Conservation (phyloP, 2,888 invertebrate genomes). For the Lasioglossum malachurum region DNA sequence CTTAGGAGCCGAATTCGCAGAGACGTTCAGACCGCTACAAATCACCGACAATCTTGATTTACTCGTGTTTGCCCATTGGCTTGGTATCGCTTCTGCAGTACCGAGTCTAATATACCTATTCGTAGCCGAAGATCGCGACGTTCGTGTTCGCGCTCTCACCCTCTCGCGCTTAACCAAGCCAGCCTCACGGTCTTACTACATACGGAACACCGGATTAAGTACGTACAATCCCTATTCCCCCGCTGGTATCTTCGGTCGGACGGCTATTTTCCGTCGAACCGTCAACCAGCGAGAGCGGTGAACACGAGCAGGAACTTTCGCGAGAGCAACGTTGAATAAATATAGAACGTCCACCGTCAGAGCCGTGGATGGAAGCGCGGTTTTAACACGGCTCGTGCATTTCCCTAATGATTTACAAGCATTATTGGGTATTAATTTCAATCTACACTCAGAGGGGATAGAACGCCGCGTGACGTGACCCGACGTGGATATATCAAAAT, state of each 20-base stretch:
- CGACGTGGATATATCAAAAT: constrained; percentile 73
- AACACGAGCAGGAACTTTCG: not conserved
- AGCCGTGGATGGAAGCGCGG: constrained; percentile 72
- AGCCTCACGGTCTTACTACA: constrained; percentile 77
- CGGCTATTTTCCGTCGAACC: not conserved
- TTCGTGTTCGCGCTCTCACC: not conserved
- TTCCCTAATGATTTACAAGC: constrained; percentile 84
- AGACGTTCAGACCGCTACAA: constrained; percentile 80
- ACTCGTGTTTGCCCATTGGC: constrained; percentile 84
- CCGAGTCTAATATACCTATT: constrained; percentile 79
- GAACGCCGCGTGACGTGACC: constrained; percentile 75
- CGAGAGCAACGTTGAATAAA: constrained; percentile 63
- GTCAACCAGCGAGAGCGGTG: not conserved
- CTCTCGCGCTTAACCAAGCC: constrained; percentile 62
- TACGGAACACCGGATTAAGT: constrained; percentile 79
- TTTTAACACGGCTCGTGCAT: constrained; percentile 81
- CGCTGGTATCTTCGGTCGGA: not conserved
- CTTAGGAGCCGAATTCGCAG: constrained; percentile 73
- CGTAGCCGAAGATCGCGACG: constrained; percentile 52
- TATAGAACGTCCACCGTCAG: constrained; percentile 69
- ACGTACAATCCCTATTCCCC: constrained; percentile 58
- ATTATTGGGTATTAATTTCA: constrained; percentile 85
- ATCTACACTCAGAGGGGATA: constrained; percentile 80
- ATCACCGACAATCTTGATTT: constrained; percentile 84
- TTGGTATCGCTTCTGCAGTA: constrained; percentile 80